A percentile compares a stretch with the other conserved stretches of the same genome.
phyloP scores from a whole-genome alignment of 2,888 invertebrate species.

The Ctenicera cuprea region DNA sequence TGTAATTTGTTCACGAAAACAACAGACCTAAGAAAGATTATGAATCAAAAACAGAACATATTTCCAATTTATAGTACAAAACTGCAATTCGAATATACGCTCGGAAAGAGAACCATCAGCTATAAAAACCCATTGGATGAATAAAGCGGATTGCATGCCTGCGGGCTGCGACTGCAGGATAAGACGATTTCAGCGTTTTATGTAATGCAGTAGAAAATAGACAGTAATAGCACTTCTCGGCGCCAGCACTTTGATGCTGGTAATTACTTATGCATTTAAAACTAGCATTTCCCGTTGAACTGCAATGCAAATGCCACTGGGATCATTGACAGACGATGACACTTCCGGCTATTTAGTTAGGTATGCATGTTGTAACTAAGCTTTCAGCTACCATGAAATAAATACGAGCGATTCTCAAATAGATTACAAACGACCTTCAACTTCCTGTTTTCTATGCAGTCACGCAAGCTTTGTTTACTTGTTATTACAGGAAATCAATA shows the following conservation, averaged over 20 bases:
- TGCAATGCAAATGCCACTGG: not conserved
- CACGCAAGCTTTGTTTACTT: conserved; percentile 32
- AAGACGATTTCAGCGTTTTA: conserved; percentile 13
- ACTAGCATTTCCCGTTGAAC: conserved; percentile 3
- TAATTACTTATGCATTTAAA: conserved; percentile 3
- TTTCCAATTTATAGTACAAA: conserved; percentile 1
- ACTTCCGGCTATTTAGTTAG: conserved; percentile 14
- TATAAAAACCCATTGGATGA: conserved; percentile 8
- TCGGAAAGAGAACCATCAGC: not conserved
- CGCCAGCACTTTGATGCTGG: conserved; percentile 2
- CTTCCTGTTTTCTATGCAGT: conserved; percentile 17
- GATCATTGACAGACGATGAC: conserved; percentile 21
- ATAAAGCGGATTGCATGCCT: conserved; percentile 9
- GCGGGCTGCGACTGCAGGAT: conserved; percentile 7
- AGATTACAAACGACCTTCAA: conserved; percentile 27
- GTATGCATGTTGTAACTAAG: conserved; percentile 5
- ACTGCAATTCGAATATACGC: not conserved
- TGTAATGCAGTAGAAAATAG: conserved; percentile 8
- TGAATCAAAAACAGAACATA: too few relatives aligned
- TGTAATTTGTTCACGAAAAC: too few relatives aligned
- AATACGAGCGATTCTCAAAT: conserved; percentile 10
- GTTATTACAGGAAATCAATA: conserved; percentile 15
- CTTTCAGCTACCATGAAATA: conserved; percentile 15
- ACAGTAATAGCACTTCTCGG: conserved; percentile 2
- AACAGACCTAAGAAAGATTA: too few relatives aligned